Evolutionary conservation across 2,113 vertebrate genomes (phyloP).

Genomic region (Megalops atlanticus): DNA sequence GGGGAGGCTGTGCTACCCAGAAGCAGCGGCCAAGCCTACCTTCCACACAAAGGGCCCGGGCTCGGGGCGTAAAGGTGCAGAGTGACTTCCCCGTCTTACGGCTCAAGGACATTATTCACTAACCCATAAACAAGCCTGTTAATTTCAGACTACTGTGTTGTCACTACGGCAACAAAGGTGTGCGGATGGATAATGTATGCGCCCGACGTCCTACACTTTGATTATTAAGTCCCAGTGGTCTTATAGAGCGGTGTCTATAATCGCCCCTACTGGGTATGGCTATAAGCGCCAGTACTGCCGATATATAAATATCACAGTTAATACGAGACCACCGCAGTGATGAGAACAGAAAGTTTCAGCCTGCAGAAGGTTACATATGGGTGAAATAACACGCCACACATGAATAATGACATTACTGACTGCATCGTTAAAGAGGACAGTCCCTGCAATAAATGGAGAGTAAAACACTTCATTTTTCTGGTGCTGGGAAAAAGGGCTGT

Average conservation of each 20-base stretch:
- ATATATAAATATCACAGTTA: slow-evolving; percentile 14
- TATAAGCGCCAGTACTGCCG: slow-evolving; percentile 3
- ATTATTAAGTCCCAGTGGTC: background rate
- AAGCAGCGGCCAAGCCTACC: background rate
- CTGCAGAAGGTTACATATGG: background rate
- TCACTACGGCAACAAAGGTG: slow-evolving; percentile 11
- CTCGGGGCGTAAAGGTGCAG: background rate
- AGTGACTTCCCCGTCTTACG: background rate
- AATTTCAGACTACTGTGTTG: background rate
- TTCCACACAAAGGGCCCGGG: background rate
- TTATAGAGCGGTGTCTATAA: slow-evolving; percentile 18
- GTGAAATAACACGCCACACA: background rate
- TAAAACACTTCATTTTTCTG: background rate
- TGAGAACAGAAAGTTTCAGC: background rate
- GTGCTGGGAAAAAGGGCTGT: background rate
- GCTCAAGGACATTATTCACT: slow-evolving; percentile 8
- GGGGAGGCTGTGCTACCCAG: background rate
- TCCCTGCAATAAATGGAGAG: background rate
- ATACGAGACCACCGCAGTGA: background rate
- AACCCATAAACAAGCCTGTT: slow-evolving; percentile 4
- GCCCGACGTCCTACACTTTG: background rate
- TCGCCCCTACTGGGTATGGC: background rate
- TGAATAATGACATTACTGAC: background rate
- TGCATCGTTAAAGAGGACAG: background rate
- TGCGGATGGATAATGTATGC: slow-evolving; percentile 11